phyloP scores from a whole-genome alignment of 2,888 invertebrate genomes.

The Homarus gammarus region DNA sequence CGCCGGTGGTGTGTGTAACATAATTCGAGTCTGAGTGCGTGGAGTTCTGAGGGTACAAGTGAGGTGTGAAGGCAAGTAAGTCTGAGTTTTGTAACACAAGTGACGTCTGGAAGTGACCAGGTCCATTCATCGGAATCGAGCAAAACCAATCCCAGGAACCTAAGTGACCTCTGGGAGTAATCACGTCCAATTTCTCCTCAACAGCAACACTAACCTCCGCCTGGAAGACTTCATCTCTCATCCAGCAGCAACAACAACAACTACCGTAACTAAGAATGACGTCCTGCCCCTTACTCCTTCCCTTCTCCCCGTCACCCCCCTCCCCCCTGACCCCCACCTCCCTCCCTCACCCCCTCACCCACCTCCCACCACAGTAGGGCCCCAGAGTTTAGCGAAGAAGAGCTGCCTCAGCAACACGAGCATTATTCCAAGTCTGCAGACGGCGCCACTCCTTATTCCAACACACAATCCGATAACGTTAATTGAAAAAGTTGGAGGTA shows the following conservation, averaged over 20 bases:
- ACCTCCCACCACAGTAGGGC: neutral
- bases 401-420: conserved; percentile 52
- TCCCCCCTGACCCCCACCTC: neutral
- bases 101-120: neutral
- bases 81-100: neutral
- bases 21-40: too few species aligned
- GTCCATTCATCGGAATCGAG: too few species aligned
- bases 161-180: neutral
- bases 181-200: neutral
- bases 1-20: too few species aligned
- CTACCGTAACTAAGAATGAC: neutral
- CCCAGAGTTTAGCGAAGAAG: conserved; percentile 23
- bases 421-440: conserved; percentile 41
- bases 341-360: neutral
- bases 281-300: neutral
- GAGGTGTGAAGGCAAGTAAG: too few species aligned
- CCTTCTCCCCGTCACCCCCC: neutral
- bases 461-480: conserved; percentile 73
- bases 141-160: too few species aligned
- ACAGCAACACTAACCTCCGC: neutral
- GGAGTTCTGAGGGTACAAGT: too few species aligned
- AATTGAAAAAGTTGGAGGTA: conserved; percentile 73
- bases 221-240: too few species aligned
- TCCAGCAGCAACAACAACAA: neutral
- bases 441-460: conserved; percentile 44